These are phyloP conservation scores for Gymnoscopelus microlampas DNA, from an alignment of 2,797 vertebrate genomes.

Conservation along the genomic window DNA sequence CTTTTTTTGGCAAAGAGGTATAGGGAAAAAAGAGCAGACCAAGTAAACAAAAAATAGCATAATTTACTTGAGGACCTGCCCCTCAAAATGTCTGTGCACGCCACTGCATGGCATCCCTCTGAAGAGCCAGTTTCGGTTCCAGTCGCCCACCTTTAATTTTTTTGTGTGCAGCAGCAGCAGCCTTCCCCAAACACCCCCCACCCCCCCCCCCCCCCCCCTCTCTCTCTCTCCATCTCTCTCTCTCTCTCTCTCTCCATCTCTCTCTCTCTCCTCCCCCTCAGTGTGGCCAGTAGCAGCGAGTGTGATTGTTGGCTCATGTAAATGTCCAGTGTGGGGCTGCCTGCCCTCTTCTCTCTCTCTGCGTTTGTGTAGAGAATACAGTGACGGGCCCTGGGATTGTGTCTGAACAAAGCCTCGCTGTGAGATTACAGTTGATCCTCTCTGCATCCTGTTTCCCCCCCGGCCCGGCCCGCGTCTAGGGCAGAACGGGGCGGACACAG, in stretches of 20 bases:
- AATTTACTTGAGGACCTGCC: no score
- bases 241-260: slow-evolving; percentile 22
- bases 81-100: no score
- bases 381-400: slow-evolving; percentile 74
- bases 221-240: slow-evolving; percentile 32
- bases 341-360: slow-evolving; percentile 13
- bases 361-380: slow-evolving; percentile 70
- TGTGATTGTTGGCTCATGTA: slow-evolving; percentile 79
- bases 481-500: not conserved
- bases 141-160: no score
- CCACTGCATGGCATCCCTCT: no score
- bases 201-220: slow-evolving; percentile 7
- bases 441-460: slow-evolving; percentile 80
- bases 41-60: no score
- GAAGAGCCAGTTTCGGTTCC: no score
- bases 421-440: slow-evolving; percentile 82
- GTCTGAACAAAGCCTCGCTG: slow-evolving; percentile 73
- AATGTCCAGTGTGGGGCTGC: slow-evolving; percentile 62
- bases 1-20: no score
- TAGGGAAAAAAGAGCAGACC: no score
- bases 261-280: slow-evolving; percentile 41
- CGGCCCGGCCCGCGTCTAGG: not conserved
- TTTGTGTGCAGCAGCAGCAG: no score
- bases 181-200: not conserved
- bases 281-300: slow-evolving; percentile 25